phyloP scores from a whole-genome alignment of 30 jellyfish, hydroid and myxozoan genomes.

The Aurelia aurita region DNA sequence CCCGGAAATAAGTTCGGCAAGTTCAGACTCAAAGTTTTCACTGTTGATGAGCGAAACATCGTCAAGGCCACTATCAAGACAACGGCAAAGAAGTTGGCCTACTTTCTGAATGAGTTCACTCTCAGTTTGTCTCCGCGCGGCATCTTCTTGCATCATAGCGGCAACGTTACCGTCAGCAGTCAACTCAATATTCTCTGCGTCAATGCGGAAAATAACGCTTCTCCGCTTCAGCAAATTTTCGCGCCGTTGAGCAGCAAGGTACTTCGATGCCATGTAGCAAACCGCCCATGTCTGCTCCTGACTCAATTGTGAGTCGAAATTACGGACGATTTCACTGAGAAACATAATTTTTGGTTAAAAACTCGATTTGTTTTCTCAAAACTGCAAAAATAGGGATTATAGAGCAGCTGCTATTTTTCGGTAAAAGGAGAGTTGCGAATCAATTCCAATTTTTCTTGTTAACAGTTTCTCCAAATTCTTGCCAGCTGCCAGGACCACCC shows the following conservation, averaged over 20 bases:
- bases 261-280: conserved; percentile 64
- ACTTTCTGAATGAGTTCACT: conserved; percentile 70
- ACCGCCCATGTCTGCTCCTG: conserved; percentile 97
- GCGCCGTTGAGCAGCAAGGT: conserved; percentile 38
- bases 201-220: conserved; percentile 35
- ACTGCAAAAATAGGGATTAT: no score
- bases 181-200: conserved; percentile 58
- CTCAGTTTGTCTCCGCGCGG: conserved; percentile 69
- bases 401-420: no score
- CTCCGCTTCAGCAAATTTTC: conserved; percentile 61
- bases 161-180: conserved; percentile 73
- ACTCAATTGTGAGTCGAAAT: conserved; percentile 85
- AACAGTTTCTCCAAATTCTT: no score
- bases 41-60: conserved; percentile 29
- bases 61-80: conserved; percentile 68
- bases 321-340: conserved; percentile 61
- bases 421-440: no score
- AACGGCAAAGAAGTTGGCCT: conserved; percentile 78
- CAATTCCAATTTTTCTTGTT: no score
- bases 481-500: no score
- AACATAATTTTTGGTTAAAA: conserved; percentile 52
- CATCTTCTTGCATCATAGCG: conserved; percentile 48
- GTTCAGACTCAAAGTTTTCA: conserved; percentile 57
- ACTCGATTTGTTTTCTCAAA: no score
- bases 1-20: conserved; percentile 87